These are phyloP conservation scores for Clupea harengus DNA, from an alignment of 2,113 vertebrate genomes.

Conservation along the genomic window DNA sequence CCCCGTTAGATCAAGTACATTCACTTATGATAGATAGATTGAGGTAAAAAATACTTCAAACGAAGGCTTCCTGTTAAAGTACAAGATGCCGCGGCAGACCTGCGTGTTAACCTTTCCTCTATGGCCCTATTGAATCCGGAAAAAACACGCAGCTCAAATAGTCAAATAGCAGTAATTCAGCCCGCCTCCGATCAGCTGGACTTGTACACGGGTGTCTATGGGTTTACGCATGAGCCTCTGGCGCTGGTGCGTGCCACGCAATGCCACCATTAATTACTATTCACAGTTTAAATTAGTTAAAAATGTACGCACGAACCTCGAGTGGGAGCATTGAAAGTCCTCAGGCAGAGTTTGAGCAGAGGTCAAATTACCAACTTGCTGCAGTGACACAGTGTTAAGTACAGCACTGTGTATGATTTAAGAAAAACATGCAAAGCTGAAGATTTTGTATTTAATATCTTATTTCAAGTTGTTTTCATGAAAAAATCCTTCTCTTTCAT, in stretches of 20 bases:
- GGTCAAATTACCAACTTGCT: background rate
- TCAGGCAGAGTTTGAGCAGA: background rate
- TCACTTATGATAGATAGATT: no score
- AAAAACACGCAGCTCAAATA: background rate
- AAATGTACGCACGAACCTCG: background rate
- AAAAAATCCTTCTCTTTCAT: background rate
- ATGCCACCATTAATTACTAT: background rate
- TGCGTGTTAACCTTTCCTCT: background rate
- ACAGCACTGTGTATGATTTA: background rate
- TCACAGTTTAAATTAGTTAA: background rate
- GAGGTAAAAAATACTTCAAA: background rate
- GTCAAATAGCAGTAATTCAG: constrained; percentile 2
- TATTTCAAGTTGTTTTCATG: background rate
- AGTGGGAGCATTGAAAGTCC: background rate
- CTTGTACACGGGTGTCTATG: background rate
- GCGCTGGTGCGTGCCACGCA: background rate
- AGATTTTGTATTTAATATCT: background rate
- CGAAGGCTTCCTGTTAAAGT: background rate
- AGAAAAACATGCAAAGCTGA: no score
- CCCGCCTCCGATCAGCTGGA: background rate
- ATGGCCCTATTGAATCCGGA: background rate
- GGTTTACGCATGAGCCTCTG: background rate
- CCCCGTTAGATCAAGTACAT: background rate
- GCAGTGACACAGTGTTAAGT: background rate
- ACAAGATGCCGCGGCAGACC: background rate